These are phyloP conservation scores for Drosophila quadrilineata DNA, from an alignment of 1,140 invertebrate species.

Conservation along the genomic window DNA sequence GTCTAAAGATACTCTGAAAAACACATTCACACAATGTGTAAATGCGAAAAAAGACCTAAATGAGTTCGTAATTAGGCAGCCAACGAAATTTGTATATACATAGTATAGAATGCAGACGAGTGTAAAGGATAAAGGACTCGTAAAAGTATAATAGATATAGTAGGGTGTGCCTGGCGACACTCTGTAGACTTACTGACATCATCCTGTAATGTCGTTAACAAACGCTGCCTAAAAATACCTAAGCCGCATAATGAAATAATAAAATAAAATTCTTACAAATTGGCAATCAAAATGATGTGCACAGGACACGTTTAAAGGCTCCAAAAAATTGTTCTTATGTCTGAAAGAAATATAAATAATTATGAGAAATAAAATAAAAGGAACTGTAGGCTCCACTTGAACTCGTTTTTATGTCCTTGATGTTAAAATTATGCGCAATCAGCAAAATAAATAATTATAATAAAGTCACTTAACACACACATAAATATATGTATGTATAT, in stretches of 20 bases:
- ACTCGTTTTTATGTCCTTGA: conserved; percentile 27
- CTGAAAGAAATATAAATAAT: too few relatives aligned
- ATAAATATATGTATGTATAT: background rate
- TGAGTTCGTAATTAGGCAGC: conserved; percentile 58
- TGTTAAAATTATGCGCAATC: conserved; percentile 56
- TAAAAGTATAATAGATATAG: background rate
- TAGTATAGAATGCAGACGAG: conserved; percentile 19
- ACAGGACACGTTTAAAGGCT: too few relatives aligned
- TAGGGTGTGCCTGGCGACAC: conserved; percentile 33
- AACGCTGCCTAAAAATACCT: background rate
- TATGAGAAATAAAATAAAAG: too few relatives aligned
- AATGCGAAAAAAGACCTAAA: conserved; percentile 40
- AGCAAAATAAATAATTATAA: conserved; percentile 28
- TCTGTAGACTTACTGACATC: conserved; percentile 42
- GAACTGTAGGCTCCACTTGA: background rate
- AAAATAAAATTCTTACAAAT: too few relatives aligned
- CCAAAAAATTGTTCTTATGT: too few relatives aligned
- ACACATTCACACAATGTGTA: conserved; percentile 16
- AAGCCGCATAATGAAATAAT: too few relatives aligned
- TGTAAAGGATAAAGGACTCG: conserved; percentile 16
- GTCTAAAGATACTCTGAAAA: conserved; percentile 36
- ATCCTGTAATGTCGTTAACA: conserved; percentile 44
- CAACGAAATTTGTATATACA: too few relatives aligned
- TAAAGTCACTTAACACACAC: conserved; percentile 19
- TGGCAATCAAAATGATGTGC: too few relatives aligned